Evolutionary conservation across 2,888 invertebrate genomes (phyloP).

Genomic region (Melanostoma mellinum): DNA sequence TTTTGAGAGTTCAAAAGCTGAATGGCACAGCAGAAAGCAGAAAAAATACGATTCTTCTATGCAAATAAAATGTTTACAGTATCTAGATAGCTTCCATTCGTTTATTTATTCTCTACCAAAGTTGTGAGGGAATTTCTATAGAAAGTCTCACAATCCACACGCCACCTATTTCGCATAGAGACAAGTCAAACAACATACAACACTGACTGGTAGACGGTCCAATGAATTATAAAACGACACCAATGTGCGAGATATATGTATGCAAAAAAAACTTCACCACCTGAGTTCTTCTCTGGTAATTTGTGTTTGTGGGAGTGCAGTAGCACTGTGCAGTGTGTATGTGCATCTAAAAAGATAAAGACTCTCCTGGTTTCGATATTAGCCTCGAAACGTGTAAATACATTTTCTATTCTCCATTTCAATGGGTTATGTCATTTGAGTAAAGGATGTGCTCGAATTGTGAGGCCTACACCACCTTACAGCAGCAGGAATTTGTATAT

Average conservation of each 20-base stretch:
- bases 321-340: not conserved
- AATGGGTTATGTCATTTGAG: constrained; percentile 67
- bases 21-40: constrained; percentile 33
- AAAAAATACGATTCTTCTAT: constrained; percentile 47
- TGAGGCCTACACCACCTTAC: constrained; percentile 34
- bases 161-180: constrained; percentile 13
- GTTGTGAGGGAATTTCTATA: constrained; percentile 44
- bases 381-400: constrained; percentile 72
- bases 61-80: constrained; percentile 73
- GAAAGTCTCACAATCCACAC: constrained; percentile 7
- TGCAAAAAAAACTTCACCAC: constrained; percentile 33
- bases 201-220: constrained; percentile 62
- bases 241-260: constrained; percentile 18
- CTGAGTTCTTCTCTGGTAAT: constrained; percentile 2
- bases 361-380: constrained; percentile 53
- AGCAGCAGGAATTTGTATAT: constrained; percentile 32
- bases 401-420: constrained; percentile 62
- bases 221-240: constrained; percentile 71
- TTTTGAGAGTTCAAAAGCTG: constrained; percentile 60
- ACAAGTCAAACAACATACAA: constrained; percentile 67
- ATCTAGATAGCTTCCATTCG: constrained; percentile 71
- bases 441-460: constrained; percentile 43
- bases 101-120: constrained; percentile 57
- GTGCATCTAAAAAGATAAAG: constrained; percentile 28
- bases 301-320: not conserved